Conservation (phyloP, 2,797 vertebrate genomes). For the Meda fulgida region DNA sequence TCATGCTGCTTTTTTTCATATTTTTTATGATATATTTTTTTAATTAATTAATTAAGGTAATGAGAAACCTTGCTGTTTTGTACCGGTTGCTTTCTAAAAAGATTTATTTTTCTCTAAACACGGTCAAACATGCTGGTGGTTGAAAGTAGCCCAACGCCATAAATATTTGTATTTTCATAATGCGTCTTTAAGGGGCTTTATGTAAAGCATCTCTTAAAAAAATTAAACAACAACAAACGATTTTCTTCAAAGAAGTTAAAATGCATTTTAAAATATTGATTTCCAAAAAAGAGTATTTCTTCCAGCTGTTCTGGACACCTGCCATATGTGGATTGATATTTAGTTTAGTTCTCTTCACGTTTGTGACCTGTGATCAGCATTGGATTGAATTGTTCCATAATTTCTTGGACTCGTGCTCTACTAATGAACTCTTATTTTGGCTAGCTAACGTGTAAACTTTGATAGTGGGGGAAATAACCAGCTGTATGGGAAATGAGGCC, state of each 20-base stretch:
- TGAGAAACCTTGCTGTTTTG: not conserved
- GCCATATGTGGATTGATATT: constrained; percentile 69
- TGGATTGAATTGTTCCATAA: constrained; percentile 70
- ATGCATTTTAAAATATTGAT: not conserved
- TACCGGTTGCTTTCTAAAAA: not conserved
- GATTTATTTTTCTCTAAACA: not conserved
- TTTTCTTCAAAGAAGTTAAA: not conserved
- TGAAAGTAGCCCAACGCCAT: not conserved
- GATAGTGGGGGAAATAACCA: constrained; percentile 65
- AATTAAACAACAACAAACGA: not conserved
- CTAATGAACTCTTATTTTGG: constrained; percentile 62
- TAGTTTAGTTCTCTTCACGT: constrained; percentile 56
- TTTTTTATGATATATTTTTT: not conserved
- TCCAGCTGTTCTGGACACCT: constrained; percentile 71
- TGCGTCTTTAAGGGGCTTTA: not conserved
- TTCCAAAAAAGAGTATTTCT: constrained; percentile 60
- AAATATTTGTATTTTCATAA: not conserved
- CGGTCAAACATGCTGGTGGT: not conserved
- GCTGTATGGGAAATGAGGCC: constrained; percentile 64
- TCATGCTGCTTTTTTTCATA: not conserved
- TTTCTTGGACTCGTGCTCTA: constrained; percentile 68
- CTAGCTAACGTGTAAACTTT: constrained; percentile 58
- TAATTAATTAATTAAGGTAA: no score
- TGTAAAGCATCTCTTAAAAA: constrained; percentile 4
- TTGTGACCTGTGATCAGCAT: constrained; percentile 68